Base-by-base conservation (phyloP, 2,797 vertebrate genomes). In the Artibeus lituratus region DNA sequence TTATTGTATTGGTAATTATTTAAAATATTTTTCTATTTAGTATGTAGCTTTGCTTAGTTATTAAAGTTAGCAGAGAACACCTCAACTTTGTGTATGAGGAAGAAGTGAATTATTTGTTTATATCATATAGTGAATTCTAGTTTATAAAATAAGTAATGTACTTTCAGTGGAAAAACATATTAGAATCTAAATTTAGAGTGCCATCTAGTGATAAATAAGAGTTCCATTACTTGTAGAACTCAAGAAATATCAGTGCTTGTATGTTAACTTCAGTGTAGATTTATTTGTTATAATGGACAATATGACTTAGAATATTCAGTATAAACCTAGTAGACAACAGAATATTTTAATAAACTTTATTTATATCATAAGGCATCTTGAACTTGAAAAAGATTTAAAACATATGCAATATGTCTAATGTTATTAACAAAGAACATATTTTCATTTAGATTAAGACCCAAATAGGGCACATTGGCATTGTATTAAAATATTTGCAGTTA, bases 161-260 rank as follows among this genome's bases (percentile, higher is more conserved):
- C 65, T 39, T 73, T 7, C 82, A 0, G 44, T 44, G 84, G 87
- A 87, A 65, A 87, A 95, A 76, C 74, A 35, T 18, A 77, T 57
- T 62, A 73, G 67, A 96, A 72, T 95, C 97, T 97, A 98, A 98
- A 97, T 98, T 97, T 96, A 97, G 96, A 98, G 97, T 97, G 98
- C 98, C 98, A 98, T 98, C 98, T 98, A 98, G 98, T 98, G 98
- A 83, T 97, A 24, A 95, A 96, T 29, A 90, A 42, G 70, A 70
- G 57, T 96, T 82, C 21, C 29, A 51, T 78, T 42, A 78, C 18
- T 49, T 74, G 59, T 44, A 62, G 10, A 83, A 94, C 70, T 92
- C 8, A 92, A 82, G 62, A 62, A 93, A 67, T 57, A 24, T 35
- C 73, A 12, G 37, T 47, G 3, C 62, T 78, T 72, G 1, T 39